These are phyloP conservation scores for Nasonia giraulti DNA, from an alignment of 1,140 invertebrate genomes.

Conservation along the genomic window DNA sequence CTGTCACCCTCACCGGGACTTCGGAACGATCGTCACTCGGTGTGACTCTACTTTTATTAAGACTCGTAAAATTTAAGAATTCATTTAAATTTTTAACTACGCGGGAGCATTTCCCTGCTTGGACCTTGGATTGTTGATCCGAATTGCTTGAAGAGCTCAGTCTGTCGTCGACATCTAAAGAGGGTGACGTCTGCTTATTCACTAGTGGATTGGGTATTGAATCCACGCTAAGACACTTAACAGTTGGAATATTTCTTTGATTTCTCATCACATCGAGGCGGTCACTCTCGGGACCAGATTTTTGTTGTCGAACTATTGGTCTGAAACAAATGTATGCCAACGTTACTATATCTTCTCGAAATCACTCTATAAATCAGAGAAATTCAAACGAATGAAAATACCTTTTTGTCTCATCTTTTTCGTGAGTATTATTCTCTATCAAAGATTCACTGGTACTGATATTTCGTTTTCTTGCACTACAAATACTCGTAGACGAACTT, in stretches of 20 bases:
- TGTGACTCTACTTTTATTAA: slow-evolving; percentile 76
- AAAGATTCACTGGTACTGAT: slow-evolving; percentile 62
- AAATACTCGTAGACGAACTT: slow-evolving; percentile 85
- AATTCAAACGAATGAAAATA: slow-evolving; percentile 50
- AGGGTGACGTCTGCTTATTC: slow-evolving; percentile 55
- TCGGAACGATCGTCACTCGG: slow-evolving; percentile 65
- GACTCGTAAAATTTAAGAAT: slow-evolving; percentile 84
- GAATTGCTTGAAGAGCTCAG: slow-evolving; percentile 49
- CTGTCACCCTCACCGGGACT: slow-evolving; percentile 61
- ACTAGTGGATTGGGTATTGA: slow-evolving; percentile 59
- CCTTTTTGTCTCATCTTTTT: slow-evolving; percentile 62
- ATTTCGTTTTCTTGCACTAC: slow-evolving; percentile 63
- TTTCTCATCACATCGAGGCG: slow-evolving; percentile 63
- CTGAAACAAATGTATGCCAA: slow-evolving; percentile 46
- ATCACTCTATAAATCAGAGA: neutral
- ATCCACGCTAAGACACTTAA: slow-evolving; percentile 67
- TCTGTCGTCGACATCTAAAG: slow-evolving; percentile 61
- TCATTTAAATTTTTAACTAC: slow-evolving; percentile 90
- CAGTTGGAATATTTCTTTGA: slow-evolving; percentile 63
- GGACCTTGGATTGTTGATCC: slow-evolving; percentile 61
- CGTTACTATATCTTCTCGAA: neutral
- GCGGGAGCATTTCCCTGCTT: slow-evolving; percentile 66
- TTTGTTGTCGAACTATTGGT: slow-evolving; percentile 52
- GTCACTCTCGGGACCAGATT: slow-evolving; percentile 61
- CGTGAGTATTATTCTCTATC: slow-evolving; percentile 58